Conservation (phyloP, 92 coral and sea anemone genomes). For the Phymanthus crucifer region DNA sequence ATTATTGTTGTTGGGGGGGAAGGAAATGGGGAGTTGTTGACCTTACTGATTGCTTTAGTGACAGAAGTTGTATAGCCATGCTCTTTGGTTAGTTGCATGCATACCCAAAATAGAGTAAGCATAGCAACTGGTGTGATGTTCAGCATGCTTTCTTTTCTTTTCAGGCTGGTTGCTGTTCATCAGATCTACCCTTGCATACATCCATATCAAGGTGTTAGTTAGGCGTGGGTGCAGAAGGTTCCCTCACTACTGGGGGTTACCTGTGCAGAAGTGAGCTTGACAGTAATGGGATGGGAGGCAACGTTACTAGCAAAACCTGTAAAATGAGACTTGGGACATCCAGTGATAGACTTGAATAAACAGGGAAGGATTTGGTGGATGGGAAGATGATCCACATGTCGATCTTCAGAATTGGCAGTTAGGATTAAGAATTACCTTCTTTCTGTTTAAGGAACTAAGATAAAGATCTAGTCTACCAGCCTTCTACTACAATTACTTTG, state of each 20-base stretch:
- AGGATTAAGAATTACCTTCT: background rate
- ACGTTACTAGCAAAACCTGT: background rate
- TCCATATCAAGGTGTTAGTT: conserved; percentile 80
- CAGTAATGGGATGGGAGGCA: background rate
- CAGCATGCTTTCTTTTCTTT: background rate
- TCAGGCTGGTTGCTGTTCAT: conserved; percentile 93
- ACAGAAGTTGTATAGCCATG: too few species aligned
- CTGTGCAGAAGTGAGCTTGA: conserved; percentile 27
- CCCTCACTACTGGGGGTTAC: conserved; percentile 80
- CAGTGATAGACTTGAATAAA: background rate
- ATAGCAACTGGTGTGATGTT: too few species aligned
- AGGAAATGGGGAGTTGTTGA: too few species aligned
- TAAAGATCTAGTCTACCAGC: background rate
- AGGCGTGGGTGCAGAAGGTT: conserved; percentile 67
- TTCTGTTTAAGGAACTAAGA: background rate
- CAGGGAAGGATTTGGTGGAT: background rate
- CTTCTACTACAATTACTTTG: background rate
- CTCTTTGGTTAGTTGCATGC: too few species aligned
- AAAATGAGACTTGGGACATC: background rate
- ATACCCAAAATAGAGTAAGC: too few species aligned
- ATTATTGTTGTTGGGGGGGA: too few species aligned
- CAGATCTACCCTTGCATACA: conserved; percentile 84
- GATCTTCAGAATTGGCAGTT: background rate
- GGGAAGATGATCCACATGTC: background rate
- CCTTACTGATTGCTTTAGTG: too few species aligned